Conservation (phyloP, 2,797 vertebrate genomes). For the Brotula barbata region DNA sequence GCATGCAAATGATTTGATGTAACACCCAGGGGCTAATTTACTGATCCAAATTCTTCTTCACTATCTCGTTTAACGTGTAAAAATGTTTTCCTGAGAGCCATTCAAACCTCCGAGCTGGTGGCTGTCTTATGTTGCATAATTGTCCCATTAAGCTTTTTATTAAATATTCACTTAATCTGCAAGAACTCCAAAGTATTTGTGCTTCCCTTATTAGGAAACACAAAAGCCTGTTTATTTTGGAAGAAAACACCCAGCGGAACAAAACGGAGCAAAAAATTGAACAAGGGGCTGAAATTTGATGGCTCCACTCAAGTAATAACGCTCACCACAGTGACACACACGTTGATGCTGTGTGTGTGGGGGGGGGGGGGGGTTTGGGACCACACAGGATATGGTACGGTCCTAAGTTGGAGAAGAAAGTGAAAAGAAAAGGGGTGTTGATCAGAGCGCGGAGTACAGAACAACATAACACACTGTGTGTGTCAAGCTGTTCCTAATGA, state of each 20-base stretch:
- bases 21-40: not conserved
- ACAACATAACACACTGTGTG: conserved; percentile 18
- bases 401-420: conserved; percentile 18
- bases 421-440: conserved; percentile 4
- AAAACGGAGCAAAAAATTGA: not conserved
- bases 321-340: not conserved
- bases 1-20: not conserved
- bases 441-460: conserved; percentile 17
- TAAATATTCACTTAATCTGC: not conserved
- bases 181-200: conserved; percentile 1
- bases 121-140: no score
- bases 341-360: conserved; percentile 3
- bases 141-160: not conserved
- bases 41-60: not conserved
- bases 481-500: conserved; percentile 47
- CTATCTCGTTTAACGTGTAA: no score
- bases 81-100: no score
- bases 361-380: no score
- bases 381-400: conserved; percentile 11
- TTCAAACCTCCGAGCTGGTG: no score
- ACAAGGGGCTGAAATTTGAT: conserved; percentile 12
- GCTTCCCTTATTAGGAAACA: conserved; percentile 4
- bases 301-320: conserved; percentile 1
- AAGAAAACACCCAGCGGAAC: not conserved
- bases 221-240: not conserved